Percentiles rank a stretch among this genome's conserved stretches.
phyloP scores from a whole-genome alignment of 35 echinoderm and acorn worm genomes.

The Lytechinus variegatus region DNA sequence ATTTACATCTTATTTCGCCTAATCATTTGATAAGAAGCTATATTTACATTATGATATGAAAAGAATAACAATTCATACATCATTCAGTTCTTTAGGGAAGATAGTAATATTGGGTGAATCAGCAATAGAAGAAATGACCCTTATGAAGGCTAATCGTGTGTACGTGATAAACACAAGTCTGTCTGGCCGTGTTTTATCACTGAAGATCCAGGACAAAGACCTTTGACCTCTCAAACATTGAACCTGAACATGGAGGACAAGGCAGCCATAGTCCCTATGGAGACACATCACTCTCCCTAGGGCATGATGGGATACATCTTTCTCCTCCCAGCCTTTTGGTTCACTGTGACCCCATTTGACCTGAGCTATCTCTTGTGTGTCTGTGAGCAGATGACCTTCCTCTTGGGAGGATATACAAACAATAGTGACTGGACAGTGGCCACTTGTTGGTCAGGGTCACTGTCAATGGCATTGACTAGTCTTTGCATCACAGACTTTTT shows the following conservation, averaged over 20 bases:
- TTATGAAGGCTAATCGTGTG: neutral
- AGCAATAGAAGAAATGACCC: constrained; percentile 8
- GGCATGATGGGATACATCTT: constrained; percentile 9
- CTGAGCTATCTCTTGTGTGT: neutral
- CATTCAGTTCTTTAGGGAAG: neutral
- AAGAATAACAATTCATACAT: constrained; percentile 15
- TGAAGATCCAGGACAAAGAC: neutral
- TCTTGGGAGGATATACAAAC: neutral
- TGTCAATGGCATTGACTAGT: neutral
- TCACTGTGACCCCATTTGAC: neutral
- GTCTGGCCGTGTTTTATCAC: neutral
- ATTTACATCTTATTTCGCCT: neutral
- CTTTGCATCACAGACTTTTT: neutral
- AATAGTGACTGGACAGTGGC: neutral
- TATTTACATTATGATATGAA: neutral
- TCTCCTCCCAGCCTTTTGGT: neutral
- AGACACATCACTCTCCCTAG: neutral
- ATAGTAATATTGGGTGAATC: neutral
- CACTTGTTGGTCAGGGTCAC: neutral
- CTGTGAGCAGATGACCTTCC: neutral
- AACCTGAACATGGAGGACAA: constrained; percentile 17
- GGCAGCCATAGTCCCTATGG: neutral
- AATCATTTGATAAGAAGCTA: neutral
- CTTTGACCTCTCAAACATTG: constrained; percentile 11
- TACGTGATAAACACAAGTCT: constrained; percentile 12